Evolutionary conservation across 2,113 vertebrate genomes (phyloP), one percentile per base, ranked within the genome.

Genomic region (Spea bombifrons): DNA sequence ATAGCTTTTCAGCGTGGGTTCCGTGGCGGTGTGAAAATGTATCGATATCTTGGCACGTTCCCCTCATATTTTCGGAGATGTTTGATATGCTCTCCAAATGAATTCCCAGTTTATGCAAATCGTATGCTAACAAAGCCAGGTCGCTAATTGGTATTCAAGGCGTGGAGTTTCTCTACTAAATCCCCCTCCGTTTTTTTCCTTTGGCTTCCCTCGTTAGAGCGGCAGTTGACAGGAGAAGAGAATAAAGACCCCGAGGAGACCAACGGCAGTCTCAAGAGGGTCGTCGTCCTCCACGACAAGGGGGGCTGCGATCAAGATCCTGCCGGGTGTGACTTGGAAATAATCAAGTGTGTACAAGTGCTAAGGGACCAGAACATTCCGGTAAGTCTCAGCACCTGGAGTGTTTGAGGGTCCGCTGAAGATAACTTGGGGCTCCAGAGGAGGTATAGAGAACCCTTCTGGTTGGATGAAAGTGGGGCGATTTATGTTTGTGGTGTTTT

Each of bases 281-380:
- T 87, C 7, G 83, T 88, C 0, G 76, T 88, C 73, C 30, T 30
- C 30, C 86, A 88, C 0, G 93, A 94, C 80, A 92, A 90, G 52
- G 89, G 89, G 8, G 82, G 91, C n/a, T 84, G 84, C 4, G 94
- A 94, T 48, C 89, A 93, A 55, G 87, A 92, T 3, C 79, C 89
- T 73, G 91, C 92, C 77, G 85, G 91, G 53, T 88, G 89, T 0
- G 91, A 96, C 13, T 88, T 94, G 1, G 49, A 90, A 16, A 17
- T 91, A 49, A 88, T 92, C 64, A 93, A 92, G 81, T 81, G 92
- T 5, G 89, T 88, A 79, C 91, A 92, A 69, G 10, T 71, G 43
- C 74, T 71, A 0, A 89, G 79, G 71, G 86, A 88, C 2, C 82
- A 77, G 76, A 92, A 82, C 2, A 78, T 90, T 43, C 90, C 91